Conservation (phyloP, 2,797 vertebrate genomes). For the Dipus sagitta region DNA sequence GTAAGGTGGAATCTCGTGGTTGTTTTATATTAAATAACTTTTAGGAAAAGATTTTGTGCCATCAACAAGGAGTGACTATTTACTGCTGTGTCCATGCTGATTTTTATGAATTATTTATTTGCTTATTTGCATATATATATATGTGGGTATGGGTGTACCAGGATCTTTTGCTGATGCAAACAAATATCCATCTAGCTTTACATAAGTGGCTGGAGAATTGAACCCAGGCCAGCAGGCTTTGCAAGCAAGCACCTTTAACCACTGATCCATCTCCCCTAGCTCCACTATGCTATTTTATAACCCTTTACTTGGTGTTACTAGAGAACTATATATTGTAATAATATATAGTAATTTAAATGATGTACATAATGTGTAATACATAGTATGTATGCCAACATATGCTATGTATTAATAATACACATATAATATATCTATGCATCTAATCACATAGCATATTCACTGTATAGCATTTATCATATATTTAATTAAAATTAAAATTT, state of each 20-base stretch:
- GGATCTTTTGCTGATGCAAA: too few relatives aligned
- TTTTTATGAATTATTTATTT: too few relatives aligned
- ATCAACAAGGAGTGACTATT: neutral
- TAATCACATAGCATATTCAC: neutral
- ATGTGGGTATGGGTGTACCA: too few relatives aligned
- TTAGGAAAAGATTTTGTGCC: neutral
- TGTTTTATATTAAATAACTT: neutral
- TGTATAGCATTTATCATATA: neutral
- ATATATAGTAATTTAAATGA: neutral
- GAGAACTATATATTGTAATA: neutral
- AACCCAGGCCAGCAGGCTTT: too few relatives aligned
- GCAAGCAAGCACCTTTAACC: too few relatives aligned
- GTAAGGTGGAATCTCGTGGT: too few relatives aligned
- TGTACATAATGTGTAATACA: neutral
- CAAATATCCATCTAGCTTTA: too few relatives aligned
- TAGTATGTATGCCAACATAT: neutral
- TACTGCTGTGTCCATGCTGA: neutral
- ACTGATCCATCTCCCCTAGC: too few relatives aligned
- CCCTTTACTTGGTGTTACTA: conserved; percentile 28
- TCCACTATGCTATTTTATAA: neutral
- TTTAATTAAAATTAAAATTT: neutral
- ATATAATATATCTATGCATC: neutral
- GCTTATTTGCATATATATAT: too few relatives aligned
- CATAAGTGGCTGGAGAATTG: too few relatives aligned
- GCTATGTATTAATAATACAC: neutral